Conservation (phyloP, 2,113 vertebrate genomes). For the Hippocampus comes region DNA sequence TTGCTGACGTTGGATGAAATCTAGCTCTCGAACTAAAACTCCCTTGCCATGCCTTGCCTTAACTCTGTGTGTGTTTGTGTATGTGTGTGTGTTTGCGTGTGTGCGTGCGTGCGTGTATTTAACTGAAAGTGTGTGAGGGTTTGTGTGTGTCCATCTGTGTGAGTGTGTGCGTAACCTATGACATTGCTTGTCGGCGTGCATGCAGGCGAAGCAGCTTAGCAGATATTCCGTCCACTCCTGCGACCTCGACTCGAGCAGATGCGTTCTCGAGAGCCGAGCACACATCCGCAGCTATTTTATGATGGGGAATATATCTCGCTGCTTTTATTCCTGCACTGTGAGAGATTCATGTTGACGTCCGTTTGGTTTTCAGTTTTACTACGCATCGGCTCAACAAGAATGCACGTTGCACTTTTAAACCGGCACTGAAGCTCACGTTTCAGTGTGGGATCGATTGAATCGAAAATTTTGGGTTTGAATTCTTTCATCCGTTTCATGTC, state of each 20-base stretch:
- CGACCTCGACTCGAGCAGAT: constrained; percentile 16
- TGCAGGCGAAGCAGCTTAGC: not conserved
- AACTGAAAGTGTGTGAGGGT: too few relatives aligned
- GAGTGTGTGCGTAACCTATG: too few relatives aligned
- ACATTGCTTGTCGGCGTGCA: constrained; percentile 3
- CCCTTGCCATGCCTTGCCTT: too few relatives aligned
- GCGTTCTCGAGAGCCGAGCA: constrained; percentile 23
- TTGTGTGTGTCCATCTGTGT: constrained; percentile 1
- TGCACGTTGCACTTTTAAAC: not conserved
- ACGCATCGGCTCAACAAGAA: not conserved
- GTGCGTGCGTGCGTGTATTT: too few relatives aligned
- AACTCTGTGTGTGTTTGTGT: too few relatives aligned
- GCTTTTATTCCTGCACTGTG: not conserved
- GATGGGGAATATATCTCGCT: not conserved
- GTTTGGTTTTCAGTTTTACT: not conserved
- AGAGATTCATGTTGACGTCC: not conserved
- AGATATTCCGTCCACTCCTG: constrained; percentile 12
- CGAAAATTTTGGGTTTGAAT: not conserved
- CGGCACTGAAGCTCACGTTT: not conserved
- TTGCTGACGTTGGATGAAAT: too few relatives aligned
- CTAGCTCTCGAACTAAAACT: too few relatives aligned
- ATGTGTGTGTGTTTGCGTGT: too few relatives aligned
- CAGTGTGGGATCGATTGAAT: not conserved
- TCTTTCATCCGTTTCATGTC: too few relatives aligned
- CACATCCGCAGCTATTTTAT: constrained; percentile 19